Evolutionary conservation across 35 echinoderm and acorn worm species (phyloP).

Genomic region (Lytechinus pictus): DNA sequence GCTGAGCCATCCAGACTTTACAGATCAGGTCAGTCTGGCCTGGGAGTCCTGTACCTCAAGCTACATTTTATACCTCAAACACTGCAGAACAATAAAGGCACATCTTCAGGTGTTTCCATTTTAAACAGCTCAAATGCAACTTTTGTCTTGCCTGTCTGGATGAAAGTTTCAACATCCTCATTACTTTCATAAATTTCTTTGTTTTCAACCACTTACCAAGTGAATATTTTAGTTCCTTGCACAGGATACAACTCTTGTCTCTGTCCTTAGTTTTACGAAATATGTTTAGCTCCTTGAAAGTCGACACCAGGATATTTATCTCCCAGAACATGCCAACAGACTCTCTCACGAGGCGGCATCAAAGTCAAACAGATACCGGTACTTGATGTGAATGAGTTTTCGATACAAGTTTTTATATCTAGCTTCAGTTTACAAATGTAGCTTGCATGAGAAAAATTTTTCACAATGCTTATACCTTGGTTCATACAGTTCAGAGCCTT

Average conservation of each 20-base stretch:
- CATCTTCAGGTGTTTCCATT: background rate
- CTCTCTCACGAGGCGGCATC: background rate
- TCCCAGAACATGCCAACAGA: slow-evolving; percentile 41
- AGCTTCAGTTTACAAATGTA: background rate
- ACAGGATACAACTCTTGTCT: background rate
- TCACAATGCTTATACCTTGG: background rate
- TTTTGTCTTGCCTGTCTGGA: background rate
- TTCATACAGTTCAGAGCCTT: background rate
- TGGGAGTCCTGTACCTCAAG: background rate
- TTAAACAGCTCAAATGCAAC: background rate
- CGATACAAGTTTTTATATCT: background rate
- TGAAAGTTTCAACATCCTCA: background rate
- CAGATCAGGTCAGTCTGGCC: background rate
- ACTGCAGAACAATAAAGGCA: background rate
- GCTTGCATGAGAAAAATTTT: background rate
- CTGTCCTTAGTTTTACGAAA: slow-evolving; percentile 13
- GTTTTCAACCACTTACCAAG: background rate
- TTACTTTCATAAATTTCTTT: background rate
- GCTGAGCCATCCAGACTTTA: background rate
- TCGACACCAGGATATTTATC: slow-evolving; percentile 12
- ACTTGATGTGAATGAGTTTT: background rate
- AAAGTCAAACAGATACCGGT: background rate
- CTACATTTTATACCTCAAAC: background rate
- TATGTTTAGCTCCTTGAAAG: background rate
- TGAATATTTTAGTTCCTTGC: background rate